These are phyloP conservation scores for Aphidius ervi DNA, from an alignment of 1,140 invertebrate genomes.

Conservation along the genomic window DNA sequence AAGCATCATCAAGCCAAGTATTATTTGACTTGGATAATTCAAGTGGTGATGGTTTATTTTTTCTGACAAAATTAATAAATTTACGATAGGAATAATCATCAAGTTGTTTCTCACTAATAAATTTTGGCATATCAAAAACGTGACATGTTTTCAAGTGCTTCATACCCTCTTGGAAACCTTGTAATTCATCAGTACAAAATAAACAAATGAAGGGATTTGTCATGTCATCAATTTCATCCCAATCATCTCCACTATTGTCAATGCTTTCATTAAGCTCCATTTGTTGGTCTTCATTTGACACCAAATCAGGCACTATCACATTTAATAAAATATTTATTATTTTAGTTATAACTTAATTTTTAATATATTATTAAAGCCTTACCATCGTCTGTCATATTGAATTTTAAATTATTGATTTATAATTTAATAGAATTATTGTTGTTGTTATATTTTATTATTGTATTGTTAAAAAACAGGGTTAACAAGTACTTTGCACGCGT, in stretches of 20 bases:
- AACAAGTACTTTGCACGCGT: too few relatives aligned
- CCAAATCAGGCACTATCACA: conserved; percentile 3
- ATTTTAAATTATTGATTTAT: too few relatives aligned
- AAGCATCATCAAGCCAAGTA: conserved; percentile 73
- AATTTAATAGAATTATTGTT: too few relatives aligned
- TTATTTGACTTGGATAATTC: conserved; percentile 54
- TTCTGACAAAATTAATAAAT: conserved; percentile 81
- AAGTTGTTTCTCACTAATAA: conserved; percentile 69
- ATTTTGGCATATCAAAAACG: conserved; percentile 64
- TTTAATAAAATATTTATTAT: neutral
- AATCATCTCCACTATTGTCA: conserved; percentile 51
- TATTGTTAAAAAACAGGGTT: too few relatives aligned
- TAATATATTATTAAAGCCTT: neutral
- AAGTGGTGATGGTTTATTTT: conserved; percentile 57
- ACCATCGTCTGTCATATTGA: conserved; percentile 11
- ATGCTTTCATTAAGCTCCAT: conserved; percentile 37
- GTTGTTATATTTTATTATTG: too few relatives aligned
- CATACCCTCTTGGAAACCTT: conserved; percentile 46
- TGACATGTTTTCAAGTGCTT: conserved; percentile 58
- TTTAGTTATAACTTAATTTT: neutral
- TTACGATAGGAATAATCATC: conserved; percentile 85
- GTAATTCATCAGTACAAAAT: conserved; percentile 54
- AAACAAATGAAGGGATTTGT: conserved; percentile 50
- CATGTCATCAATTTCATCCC: conserved; percentile 50
- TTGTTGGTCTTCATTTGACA: conserved; percentile 12